phyloP scores from a whole-genome alignment of 1,140 invertebrate species.

The Scaptomyza graminum region DNA sequence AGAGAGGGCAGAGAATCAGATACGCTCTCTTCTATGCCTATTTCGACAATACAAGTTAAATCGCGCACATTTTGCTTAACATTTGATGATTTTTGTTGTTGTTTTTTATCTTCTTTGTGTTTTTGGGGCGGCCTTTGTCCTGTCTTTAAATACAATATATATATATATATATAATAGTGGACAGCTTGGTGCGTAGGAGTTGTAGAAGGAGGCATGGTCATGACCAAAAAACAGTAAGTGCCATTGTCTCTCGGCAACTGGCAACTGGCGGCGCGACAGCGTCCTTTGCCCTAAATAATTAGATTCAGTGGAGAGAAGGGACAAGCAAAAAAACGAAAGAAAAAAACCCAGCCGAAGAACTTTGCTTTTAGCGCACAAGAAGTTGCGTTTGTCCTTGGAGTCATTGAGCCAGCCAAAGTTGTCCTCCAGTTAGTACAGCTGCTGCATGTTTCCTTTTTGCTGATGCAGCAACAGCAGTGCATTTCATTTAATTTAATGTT shows the following conservation, averaged over 20 bases:
- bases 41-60: conserved; percentile 66
- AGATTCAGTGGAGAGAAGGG: conserved; percentile 60
- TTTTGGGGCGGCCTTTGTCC: background rate
- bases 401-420: conserved; percentile 31
- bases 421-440: conserved; percentile 30
- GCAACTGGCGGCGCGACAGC: conserved; percentile 39
- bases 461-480: conserved; percentile 40
- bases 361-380: conserved; percentile 57
- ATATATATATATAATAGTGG: too few relatives aligned
- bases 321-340: too few relatives aligned
- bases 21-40: conserved; percentile 37
- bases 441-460: conserved; percentile 19
- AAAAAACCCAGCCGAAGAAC: conserved; percentile 37
- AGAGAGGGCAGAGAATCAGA: conserved; percentile 4
- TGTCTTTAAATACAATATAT: background rate
- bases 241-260: conserved; percentile 63
- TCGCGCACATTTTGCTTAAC: conserved; percentile 60
- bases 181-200: background rate
- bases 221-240: conserved; percentile 45
- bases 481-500: conserved; percentile 78
- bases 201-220: conserved; percentile 4
- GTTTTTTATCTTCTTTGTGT: background rate
- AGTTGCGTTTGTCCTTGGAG: conserved; percentile 42
- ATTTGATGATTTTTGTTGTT: conserved; percentile 19
- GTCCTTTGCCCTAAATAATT: conserved; percentile 79